These are phyloP conservation scores for Chromis chromis DNA, from an alignment of 2,797 vertebrate species.

Conservation along the genomic window DNA sequence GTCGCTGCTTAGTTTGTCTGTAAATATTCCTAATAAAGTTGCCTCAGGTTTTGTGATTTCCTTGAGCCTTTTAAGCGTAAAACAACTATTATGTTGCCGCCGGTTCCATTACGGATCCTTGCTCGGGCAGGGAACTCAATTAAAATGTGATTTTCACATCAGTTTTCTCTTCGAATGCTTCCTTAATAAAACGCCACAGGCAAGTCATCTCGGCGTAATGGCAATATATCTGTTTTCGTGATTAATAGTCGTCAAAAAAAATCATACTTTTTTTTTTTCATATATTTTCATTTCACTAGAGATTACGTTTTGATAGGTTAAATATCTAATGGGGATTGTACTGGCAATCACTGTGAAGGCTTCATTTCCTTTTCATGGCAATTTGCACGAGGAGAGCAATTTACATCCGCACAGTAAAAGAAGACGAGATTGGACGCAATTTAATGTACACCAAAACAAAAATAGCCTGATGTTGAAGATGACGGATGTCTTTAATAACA, in stretches of 20 bases:
- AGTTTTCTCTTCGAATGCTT: slow-evolving; percentile 74
- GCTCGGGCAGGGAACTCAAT: slow-evolving; percentile 76
- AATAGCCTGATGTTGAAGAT: slow-evolving; percentile 21
- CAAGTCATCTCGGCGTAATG: slow-evolving; percentile 71
- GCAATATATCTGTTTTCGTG: slow-evolving; percentile 69
- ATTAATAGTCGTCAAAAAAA: slow-evolving; percentile 71
- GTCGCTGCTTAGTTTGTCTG: slow-evolving; percentile 23
- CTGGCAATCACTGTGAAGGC: slow-evolving; percentile 71
- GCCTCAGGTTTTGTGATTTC: slow-evolving; percentile 49
- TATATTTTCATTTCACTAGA: slow-evolving; percentile 66
- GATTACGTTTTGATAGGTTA: slow-evolving; percentile 75
- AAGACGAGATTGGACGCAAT: slow-evolving; percentile 6
- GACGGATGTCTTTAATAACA: slow-evolving; percentile 21
- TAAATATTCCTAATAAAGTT: slow-evolving; percentile 34
- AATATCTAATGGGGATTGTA: slow-evolving; percentile 78
- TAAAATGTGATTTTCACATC: slow-evolving; percentile 75
- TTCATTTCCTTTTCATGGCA: slow-evolving; percentile 64
- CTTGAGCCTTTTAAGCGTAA: slow-evolving; percentile 51
- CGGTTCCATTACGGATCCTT: slow-evolving; percentile 54
- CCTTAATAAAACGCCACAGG: slow-evolving; percentile 71
- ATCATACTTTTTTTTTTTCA: slow-evolving; percentile 12
- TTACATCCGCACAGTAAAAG: slow-evolving; percentile 31
- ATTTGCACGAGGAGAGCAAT: slow-evolving; percentile 47
- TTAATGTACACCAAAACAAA: slow-evolving; percentile 17
- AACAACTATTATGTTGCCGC: slow-evolving; percentile 55